Base-by-base conservation (phyloP, 1,140 invertebrate species). In the Aphidius gifuensis region DNA sequence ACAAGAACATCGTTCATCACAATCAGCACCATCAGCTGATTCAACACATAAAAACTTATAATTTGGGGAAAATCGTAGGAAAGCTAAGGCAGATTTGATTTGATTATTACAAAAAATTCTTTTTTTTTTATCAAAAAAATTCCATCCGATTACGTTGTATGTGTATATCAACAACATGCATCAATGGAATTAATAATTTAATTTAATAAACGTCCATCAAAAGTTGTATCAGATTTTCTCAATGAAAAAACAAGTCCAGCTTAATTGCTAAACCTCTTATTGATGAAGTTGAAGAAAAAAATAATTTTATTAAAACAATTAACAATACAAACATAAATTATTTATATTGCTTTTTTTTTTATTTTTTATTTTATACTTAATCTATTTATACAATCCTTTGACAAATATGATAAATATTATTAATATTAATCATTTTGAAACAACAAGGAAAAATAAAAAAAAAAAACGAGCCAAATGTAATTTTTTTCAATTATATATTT, bases 41-140 rank as follows among this genome's bases (percentile, higher is more conserved):
- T 88, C 86, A 11, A 94, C 92, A 2, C 91, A 92, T 3, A 93
- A 93, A 73, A 93, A 93, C 71, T 75, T 92, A 38, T 75, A 92
- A 1, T 92, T 89, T 63, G 92, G 90, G 87, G 90, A 90, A 73
- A 92, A 87, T 71, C 82, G 85, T 56, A 75, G 95, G 9, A 92
- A 94, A 82, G 92, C 93, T 46, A 93, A 97, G 89, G 93, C 1
- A 16, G 16, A 16, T 16, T 16, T 16, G 0, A 16, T 16, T 16
- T 16, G 1, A 16, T 16, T 16, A 16, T 16, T 16, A 16, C 16
- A 16, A 0, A 32, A 32, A 16, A 16, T 16, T 16, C 0, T 16
- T 16, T 16, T 16, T 16, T 16, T 16, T 16, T 16, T 16, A 16
- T 16, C 16, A 16, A 16, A 16, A 1, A 16, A 16, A 16, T 16